These are phyloP conservation scores for Muscicapa comitata DNA, from an alignment of 2,797 vertebrate genomes.

Conservation along the genomic window DNA sequence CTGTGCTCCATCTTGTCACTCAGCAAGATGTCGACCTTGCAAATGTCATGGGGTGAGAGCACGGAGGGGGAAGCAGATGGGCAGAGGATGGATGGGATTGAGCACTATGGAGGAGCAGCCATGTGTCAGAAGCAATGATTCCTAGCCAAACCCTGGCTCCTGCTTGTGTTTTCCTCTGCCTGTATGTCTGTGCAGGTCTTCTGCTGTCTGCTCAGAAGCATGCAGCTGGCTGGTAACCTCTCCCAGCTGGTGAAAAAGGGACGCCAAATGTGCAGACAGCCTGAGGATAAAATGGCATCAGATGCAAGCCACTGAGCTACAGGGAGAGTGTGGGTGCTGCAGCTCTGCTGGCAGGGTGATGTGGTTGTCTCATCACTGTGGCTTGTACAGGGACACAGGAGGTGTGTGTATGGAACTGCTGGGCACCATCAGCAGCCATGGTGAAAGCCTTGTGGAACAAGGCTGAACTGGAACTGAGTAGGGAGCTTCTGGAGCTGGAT, in stretches of 20 bases:
- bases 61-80: background rate
- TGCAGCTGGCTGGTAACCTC: background rate
- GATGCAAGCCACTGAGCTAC: background rate
- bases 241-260: background rate
- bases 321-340: background rate
- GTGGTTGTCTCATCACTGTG: background rate
- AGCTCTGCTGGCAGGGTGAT: background rate
- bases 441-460: background rate
- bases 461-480: background rate
- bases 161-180: background rate
- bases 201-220: background rate
- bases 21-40: background rate
- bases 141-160: background rate
- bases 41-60: background rate
- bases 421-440: background rate
- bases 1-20: background rate
- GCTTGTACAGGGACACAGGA: accelerated
- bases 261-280: background rate
- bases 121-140: background rate
- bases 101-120: background rate
- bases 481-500: background rate
- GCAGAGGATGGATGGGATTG: background rate
- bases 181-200: background rate
- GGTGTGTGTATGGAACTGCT: background rate
- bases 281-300: background rate